phyloP scores from a whole-genome alignment of 2,888 invertebrate genomes.

The Catocala nupta region DNA sequence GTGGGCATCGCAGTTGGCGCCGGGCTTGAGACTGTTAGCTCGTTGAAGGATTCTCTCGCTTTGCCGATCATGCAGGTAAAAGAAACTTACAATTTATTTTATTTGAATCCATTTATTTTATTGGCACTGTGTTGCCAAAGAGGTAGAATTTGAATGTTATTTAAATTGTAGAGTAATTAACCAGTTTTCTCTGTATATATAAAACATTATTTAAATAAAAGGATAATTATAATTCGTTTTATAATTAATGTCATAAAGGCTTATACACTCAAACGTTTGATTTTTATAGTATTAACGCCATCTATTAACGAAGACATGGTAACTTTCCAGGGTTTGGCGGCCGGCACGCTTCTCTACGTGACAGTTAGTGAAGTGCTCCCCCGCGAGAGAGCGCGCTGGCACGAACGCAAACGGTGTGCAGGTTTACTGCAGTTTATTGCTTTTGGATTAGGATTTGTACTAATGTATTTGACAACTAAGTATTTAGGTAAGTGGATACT shows the following conservation, averaged over 20 bases:
- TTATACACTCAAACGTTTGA: not conserved
- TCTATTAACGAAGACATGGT: slow-evolving; percentile 23
- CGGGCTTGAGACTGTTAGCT: slow-evolving; percentile 84
- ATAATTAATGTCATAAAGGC: not conserved
- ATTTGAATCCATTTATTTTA: too few species aligned
- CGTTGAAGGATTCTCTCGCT: slow-evolving; percentile 77
- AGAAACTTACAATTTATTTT: too few species aligned
- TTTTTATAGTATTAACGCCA: slow-evolving; percentile 22
- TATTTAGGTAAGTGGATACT: slow-evolving; percentile 83
- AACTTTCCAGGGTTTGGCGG: slow-evolving; percentile 88
- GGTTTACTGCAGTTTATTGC: slow-evolving; percentile 89
- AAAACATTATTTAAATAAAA: too few species aligned
- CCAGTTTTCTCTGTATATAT: too few species aligned
- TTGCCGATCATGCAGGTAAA: slow-evolving; percentile 89
- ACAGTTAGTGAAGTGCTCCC: slow-evolving; percentile 93
- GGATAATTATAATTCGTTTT: too few species aligned
- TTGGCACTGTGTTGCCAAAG: too few species aligned
- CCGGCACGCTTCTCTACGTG: slow-evolving; percentile 92
- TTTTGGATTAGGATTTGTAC: slow-evolving; percentile 87
- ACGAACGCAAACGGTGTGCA: slow-evolving; percentile 86
- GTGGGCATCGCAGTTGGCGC: slow-evolving; percentile 90
- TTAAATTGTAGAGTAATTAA: too few species aligned
- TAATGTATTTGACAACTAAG: slow-evolving; percentile 89
- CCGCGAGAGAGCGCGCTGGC: slow-evolving; percentile 92
- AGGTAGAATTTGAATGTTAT: too few species aligned